phyloP scores from a whole-genome alignment of 2,888 invertebrate species.

The Chesias legatella region DNA sequence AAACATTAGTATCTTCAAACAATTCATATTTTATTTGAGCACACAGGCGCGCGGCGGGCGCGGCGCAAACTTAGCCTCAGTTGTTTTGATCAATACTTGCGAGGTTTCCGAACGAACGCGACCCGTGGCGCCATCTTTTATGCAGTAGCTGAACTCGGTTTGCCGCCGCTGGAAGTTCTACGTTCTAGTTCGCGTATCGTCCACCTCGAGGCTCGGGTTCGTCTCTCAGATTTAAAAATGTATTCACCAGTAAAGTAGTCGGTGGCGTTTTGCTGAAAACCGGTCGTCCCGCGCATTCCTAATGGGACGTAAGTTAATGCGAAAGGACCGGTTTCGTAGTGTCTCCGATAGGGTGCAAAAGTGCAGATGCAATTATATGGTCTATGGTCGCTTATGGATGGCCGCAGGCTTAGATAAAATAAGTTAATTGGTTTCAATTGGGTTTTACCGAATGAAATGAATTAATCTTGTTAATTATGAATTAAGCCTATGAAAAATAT shows the following conservation, averaged over 20 bases:
- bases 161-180: background rate
- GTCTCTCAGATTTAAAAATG: background rate
- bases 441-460: too few relatives aligned
- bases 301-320: background rate
- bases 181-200: constrained; percentile 16
- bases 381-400: background rate
- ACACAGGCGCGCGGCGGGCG: too few relatives aligned
- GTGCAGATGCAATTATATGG: constrained; percentile 6
- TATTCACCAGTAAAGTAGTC: background rate
- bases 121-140: constrained; percentile 31
- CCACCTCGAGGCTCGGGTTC: constrained; percentile 12
- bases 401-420: background rate
- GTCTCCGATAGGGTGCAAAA: background rate
- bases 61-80: constrained; percentile 39
- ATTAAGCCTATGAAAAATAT: too few relatives aligned
- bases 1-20: constrained; percentile 53
- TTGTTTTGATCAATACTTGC: too few relatives aligned
- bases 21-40: constrained; percentile 60
- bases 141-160: constrained; percentile 24
- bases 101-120: constrained; percentile 6
- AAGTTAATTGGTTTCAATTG: background rate
- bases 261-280: background rate
- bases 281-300: background rate
- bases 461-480: too few relatives aligned
- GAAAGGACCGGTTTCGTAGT: constrained; percentile 2